Evolutionary conservation across 1,140 invertebrate genomes (phyloP).

Genomic region (Drosophila grimshawi): DNA sequence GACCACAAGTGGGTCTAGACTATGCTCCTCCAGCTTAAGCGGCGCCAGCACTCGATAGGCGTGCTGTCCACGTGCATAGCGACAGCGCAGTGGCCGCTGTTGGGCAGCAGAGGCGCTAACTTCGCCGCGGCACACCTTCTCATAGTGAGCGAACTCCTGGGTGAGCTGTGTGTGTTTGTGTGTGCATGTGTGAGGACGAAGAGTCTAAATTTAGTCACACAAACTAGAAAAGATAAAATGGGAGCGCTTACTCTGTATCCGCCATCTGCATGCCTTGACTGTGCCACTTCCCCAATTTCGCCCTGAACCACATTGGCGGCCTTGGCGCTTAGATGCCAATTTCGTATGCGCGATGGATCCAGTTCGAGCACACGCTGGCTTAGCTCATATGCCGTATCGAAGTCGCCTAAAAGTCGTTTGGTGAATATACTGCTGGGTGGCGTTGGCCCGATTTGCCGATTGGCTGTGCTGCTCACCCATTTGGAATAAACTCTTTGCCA

Average conservation of each 20-base stretch:
- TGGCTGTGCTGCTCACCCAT: constrained; percentile 87
- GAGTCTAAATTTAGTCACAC: constrained; percentile 28
- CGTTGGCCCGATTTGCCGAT: constrained; percentile 60
- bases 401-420: constrained; percentile 88
- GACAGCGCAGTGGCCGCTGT: constrained; percentile 86
- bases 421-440: constrained; percentile 29
- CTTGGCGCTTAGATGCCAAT: constrained; percentile 90
- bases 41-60: constrained; percentile 93
- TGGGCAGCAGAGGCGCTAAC: constrained; percentile 73
- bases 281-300: constrained; percentile 6
- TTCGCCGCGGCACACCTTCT: constrained; percentile 95
- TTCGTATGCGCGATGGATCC: constrained; percentile 92
- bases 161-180: constrained; percentile 43
- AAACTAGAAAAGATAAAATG: constrained; percentile 23
- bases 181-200: background rate
- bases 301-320: constrained; percentile 22
- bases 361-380: constrained; percentile 95
- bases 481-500: constrained; percentile 76
- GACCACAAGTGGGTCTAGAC: constrained; percentile 92
- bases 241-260: constrained; percentile 55
- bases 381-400: constrained; percentile 92
- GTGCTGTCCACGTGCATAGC: constrained; percentile 89
- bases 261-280: constrained; percentile 47
- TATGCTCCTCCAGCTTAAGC: constrained; percentile 96
- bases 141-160: constrained; percentile 87